Percentiles rank a stretch among this genome's conserved stretches.
phyloP scores from a whole-genome alignment of 2,797 vertebrate species.

The Propithecus perrieri region DNA sequence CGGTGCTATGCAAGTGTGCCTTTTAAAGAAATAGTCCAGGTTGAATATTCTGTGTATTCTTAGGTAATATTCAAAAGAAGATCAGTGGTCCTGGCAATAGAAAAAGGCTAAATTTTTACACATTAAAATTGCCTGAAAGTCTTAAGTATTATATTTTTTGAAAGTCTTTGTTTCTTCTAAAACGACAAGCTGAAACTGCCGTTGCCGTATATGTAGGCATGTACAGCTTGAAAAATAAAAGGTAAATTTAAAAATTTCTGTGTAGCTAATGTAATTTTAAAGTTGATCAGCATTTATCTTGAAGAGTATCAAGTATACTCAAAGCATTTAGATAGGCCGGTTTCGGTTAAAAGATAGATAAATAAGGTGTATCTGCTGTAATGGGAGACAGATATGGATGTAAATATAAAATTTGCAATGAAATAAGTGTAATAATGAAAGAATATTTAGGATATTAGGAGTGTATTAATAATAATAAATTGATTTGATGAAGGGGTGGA shows the following conservation, averaged over 20 bases:
- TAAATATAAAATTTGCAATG: neutral
- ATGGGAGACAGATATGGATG: neutral
- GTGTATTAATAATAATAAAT: neutral
- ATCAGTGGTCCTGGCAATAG: neutral
- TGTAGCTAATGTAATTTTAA: slow-evolving; percentile 16
- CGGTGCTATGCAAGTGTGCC: slow-evolving; percentile 28
- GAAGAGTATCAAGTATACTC: neutral
- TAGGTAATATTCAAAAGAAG: slow-evolving; percentile 59
- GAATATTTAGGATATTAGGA: neutral
- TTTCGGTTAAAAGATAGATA: neutral
- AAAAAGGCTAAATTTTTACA: neutral
- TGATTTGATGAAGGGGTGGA: neutral
- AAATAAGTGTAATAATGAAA: neutral
- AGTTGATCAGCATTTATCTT: slow-evolving; percentile 26
- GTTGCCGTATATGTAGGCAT: neutral
- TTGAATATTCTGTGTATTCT: slow-evolving; percentile 60
- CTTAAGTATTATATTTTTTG: neutral
- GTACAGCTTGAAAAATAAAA: neutral
- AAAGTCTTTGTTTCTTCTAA: neutral
- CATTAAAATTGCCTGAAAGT: slow-evolving; percentile 14
- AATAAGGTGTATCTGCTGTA: neutral
- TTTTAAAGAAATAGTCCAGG: slow-evolving; percentile 11
- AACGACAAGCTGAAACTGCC: neutral
- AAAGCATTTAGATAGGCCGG: neutral
- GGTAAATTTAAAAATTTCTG: slow-evolving; percentile 2